phyloP scores from a whole-genome alignment of 92 coral and sea anemone species.

The Palythoa grandiflora region DNA sequence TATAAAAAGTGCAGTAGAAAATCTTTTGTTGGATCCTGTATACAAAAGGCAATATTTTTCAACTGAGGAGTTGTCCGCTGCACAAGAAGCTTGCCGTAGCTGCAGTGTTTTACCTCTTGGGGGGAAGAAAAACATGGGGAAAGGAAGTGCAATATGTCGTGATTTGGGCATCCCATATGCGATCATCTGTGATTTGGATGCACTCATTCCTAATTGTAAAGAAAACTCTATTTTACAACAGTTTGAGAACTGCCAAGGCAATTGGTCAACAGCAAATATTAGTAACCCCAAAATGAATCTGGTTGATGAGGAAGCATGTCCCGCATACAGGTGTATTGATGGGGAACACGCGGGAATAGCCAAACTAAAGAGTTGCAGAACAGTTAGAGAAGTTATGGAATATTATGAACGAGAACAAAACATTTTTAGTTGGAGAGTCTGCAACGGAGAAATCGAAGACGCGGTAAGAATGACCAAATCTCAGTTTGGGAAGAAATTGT shows the following conservation, averaged over 20 bases:
- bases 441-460: conserved; percentile 95
- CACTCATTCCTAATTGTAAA: conserved; percentile 88
- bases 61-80: conserved; percentile 67
- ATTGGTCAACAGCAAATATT: conserved; percentile 72
- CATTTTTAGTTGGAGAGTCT: conserved; percentile 86
- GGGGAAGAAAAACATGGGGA: conserved; percentile 89
- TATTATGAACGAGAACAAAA: conserved; percentile 80
- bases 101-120: conserved; percentile 82
- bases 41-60: conserved; percentile 76
- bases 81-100: conserved; percentile 86
- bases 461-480: conserved; percentile 82
- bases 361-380: conserved; percentile 70
- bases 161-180: conserved; percentile 88
- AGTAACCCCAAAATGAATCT: conserved; percentile 78
- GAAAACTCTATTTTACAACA: conserved; percentile 85
- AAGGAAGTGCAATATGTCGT: conserved; percentile 87
- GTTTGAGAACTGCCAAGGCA: conserved; percentile 82
- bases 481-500: conserved; percentile 91
- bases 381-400: conserved; percentile 81
- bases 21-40: conserved; percentile 76
- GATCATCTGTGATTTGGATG: conserved; percentile 91
- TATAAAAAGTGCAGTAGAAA: conserved; percentile 36
- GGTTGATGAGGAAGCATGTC: conserved; percentile 87
- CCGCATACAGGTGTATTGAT: conserved; percentile 85
- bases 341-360: conserved; percentile 70